Percentiles rank a stretch among this genome's conserved stretches.
These are phyloP conservation scores for Passer montanus DNA, from an alignment of 2,113 vertebrate species.

Conservation along the genomic window DNA sequence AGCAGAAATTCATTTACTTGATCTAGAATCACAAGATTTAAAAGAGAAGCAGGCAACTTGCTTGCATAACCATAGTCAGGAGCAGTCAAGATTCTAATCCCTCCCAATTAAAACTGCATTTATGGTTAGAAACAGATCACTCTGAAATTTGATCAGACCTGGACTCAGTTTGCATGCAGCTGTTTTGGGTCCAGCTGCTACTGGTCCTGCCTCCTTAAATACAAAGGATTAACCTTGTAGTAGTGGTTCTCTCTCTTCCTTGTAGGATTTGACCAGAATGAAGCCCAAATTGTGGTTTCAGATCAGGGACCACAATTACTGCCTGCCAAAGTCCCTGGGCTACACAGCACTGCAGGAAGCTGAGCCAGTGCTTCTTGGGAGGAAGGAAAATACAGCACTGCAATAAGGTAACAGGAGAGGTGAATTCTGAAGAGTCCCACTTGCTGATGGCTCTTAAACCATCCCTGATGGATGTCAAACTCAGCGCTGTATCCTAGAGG, in stretches of 20 bases:
- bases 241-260: background rate
- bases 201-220: background rate
- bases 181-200: background rate
- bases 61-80: background rate
- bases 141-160: background rate
- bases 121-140: background rate
- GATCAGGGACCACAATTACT: background rate
- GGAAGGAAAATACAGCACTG: background rate
- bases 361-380: background rate
- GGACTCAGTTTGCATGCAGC: background rate
- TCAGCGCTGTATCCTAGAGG: background rate
- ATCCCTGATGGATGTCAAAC: background rate
- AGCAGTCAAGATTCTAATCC: background rate
- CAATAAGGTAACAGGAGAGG: background rate
- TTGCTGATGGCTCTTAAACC: background rate
- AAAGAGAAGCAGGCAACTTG: fast-evolving
- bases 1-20: background rate
- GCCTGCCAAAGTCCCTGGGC: background rate
- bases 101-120: background rate
- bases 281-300: background rate
- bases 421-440: background rate
- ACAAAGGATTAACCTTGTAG: background rate
- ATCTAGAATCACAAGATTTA: background rate
- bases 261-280: background rate
- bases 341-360: background rate